Evolutionary conservation across 1,140 invertebrate species (phyloP).

Genomic region (Lanistes nyassanus): DNA sequence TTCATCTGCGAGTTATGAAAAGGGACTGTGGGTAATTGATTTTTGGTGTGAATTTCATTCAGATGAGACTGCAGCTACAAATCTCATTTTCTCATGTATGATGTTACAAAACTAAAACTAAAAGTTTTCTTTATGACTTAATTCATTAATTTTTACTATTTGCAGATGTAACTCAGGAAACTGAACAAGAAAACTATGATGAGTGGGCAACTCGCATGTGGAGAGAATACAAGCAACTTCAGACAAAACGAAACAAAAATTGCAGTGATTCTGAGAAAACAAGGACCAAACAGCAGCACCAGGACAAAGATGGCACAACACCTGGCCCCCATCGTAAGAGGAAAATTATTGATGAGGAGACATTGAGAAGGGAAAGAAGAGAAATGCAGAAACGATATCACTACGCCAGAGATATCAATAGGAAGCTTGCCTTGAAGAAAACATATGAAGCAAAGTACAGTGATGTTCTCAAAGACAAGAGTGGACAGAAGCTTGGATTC

Average conservation of each 20-base stretch:
- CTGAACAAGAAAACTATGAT: slow-evolving; percentile 37
- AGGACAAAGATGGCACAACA: slow-evolving; percentile 12
- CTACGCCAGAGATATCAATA: slow-evolving; percentile 35
- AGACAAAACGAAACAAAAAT: slow-evolving; percentile 21
- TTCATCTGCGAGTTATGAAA: neutral
- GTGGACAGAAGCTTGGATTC: slow-evolving; percentile 31
- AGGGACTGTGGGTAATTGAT: neutral
- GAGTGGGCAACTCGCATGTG: slow-evolving; percentile 48
- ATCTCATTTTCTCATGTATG: too few species aligned
- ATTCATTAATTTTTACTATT: neutral
- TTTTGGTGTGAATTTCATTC: too few species aligned
- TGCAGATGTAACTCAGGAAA: slow-evolving; percentile 21
- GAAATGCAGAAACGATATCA: slow-evolving; percentile 43
- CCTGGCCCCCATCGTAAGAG: neutral
- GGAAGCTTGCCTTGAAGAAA: slow-evolving; percentile 26
- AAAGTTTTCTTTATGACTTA: neutral
- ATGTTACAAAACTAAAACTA: neutral
- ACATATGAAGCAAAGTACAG: slow-evolving; percentile 41
- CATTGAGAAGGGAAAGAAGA: slow-evolving; percentile 21
- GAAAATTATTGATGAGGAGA: slow-evolving; percentile 24
- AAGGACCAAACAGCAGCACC: slow-evolving; percentile 9
- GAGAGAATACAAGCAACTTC: slow-evolving; percentile 27
- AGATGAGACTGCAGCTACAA: too few species aligned
- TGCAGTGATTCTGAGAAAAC: neutral
- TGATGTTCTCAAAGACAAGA: slow-evolving; percentile 17